These are phyloP conservation scores for Brachypodius melanocephalos DNA, from an alignment of 2,113 vertebrate species.

Conservation along the genomic window DNA sequence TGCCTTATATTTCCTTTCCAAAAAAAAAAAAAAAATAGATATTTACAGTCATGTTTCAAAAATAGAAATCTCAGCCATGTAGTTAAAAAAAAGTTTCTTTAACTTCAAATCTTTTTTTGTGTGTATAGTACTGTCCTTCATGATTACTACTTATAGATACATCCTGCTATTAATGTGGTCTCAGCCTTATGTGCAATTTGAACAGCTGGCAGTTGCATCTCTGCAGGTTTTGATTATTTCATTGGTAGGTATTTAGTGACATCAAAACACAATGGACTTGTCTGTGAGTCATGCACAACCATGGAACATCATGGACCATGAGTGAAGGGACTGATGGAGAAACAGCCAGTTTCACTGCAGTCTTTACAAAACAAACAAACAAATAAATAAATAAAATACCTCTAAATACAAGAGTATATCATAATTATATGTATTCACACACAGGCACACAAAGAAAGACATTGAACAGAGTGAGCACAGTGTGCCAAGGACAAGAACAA, in stretches of 20 bases:
- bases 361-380: slow-evolving; percentile 61
- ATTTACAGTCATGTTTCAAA: slow-evolving; percentile 21
- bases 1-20: background rate
- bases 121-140: background rate
- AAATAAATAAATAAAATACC: slow-evolving; percentile 52
- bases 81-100: slow-evolving; percentile 1
- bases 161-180: background rate
- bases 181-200: background rate
- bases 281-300: slow-evolving; percentile 59
- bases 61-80: background rate
- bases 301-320: slow-evolving; percentile 54
- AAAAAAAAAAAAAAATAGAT: background rate
- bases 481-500: slow-evolving; percentile 70
- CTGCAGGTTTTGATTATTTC: slow-evolving; percentile 35
- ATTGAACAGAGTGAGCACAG: slow-evolving; percentile 78
- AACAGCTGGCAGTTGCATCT: background rate
- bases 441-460: slow-evolving; percentile 73
- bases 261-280: slow-evolving; percentile 49
- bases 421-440: slow-evolving; percentile 73
- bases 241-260: slow-evolving; percentile 32
- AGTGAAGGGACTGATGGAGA: slow-evolving; percentile 70
- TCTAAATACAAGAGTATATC: slow-evolving; percentile 69
- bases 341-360: slow-evolving; percentile 84
- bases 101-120: background rate
- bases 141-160: background rate